Conservation (phyloP, 2,888 invertebrate genomes). For the Drosophila kanekoi region DNA sequence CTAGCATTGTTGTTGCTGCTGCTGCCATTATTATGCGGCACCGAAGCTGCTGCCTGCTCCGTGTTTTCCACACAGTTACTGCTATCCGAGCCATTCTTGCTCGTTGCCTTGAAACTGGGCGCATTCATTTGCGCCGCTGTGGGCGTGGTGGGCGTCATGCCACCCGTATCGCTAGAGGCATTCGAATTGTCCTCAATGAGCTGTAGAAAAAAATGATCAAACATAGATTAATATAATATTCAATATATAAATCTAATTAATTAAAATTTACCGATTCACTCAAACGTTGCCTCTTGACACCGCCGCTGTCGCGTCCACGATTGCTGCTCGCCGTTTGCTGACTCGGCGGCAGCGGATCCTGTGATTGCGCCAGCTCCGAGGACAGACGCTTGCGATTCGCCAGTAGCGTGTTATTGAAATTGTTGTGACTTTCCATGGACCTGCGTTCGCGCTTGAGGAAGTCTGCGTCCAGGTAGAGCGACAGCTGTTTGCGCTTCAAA, state of each 20-base stretch:
- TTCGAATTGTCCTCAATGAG: constrained; percentile 84
- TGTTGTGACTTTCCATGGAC: constrained; percentile 86
- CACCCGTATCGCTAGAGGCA: constrained; percentile 81
- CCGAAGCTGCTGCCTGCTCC: constrained; percentile 38
- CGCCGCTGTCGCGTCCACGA: constrained; percentile 61
- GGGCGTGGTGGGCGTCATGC: constrained; percentile 77
- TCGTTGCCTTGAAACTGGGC: constrained; percentile 65
- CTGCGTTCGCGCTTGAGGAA: constrained; percentile 90
- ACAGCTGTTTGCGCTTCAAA: constrained; percentile 92
- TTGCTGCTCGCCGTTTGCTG: constrained; percentile 42
- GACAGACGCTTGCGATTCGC: constrained; percentile 84
- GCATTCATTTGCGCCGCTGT: constrained; percentile 74
- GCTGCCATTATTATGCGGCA: constrained; percentile 43
- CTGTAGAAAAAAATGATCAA: constrained; percentile 27
- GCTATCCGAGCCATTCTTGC: constrained; percentile 62
- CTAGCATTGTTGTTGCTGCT: constrained; percentile 50
- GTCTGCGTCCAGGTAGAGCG: constrained; percentile 90
- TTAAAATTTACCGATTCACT: constrained; percentile 83
- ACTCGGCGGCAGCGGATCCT: constrained; percentile 53
- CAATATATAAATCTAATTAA: neutral
- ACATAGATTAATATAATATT: neutral
- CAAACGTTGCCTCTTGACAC: constrained; percentile 68
- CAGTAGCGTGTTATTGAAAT: constrained; percentile 82
- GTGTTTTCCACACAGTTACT: constrained; percentile 49
- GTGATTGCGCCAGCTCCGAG: constrained; percentile 80